Conservation (phyloP, 2,113 vertebrate genomes). For the Calidris pugnax region DNA sequence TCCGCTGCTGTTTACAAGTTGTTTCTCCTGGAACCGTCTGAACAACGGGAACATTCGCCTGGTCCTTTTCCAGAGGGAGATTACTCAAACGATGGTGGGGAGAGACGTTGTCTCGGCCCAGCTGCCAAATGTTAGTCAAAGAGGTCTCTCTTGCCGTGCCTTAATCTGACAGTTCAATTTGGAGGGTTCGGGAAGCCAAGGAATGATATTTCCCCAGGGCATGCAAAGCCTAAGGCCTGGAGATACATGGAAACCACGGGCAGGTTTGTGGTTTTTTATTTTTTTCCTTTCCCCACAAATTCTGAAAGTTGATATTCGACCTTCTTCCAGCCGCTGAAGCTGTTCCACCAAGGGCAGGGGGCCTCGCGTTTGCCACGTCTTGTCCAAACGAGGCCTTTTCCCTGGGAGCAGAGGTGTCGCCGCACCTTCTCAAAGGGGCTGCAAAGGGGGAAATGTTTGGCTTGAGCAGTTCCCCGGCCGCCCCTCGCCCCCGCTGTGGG, state of each 20-base stretch:
- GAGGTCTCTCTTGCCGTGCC: background rate
- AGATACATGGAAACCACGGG: background rate
- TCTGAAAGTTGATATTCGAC: slow-evolving; percentile 39
- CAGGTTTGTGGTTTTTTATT: background rate
- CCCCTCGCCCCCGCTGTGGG: background rate
- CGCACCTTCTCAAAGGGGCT: slow-evolving; percentile 45
- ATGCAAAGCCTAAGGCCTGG: background rate
- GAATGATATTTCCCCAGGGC: background rate
- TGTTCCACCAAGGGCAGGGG: background rate
- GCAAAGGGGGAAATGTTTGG: slow-evolving; percentile 63
- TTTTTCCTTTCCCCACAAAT: background rate
- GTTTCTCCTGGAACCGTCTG: background rate
- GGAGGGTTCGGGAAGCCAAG: background rate
- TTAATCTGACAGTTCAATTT: background rate
- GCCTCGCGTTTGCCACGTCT: slow-evolving; percentile 40
- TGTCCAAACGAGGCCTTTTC: slow-evolving; percentile 35
- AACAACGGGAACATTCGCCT: background rate
- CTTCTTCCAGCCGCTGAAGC: slow-evolving; percentile 26
- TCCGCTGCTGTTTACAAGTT: background rate
- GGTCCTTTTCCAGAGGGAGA: slow-evolving; percentile 8
- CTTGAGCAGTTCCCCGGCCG: slow-evolving; percentile 51
- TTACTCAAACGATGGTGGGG: background rate
- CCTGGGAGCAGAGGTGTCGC: slow-evolving; percentile 65
- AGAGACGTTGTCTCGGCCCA: background rate
- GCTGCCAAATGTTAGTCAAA: background rate